phyloP scores from a whole-genome alignment of 1,140 invertebrate genomes.

The Kradibia gibbosae region DNA sequence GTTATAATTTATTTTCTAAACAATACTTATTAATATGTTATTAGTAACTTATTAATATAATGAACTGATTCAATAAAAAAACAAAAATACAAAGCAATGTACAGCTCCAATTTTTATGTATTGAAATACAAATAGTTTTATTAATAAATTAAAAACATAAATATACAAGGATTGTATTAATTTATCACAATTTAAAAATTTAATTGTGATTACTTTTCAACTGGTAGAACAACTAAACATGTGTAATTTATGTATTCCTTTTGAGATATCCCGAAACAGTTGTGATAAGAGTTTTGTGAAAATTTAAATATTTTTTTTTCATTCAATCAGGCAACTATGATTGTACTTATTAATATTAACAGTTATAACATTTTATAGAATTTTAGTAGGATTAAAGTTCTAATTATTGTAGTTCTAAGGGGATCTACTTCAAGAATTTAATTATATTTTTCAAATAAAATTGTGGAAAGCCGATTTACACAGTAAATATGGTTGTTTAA shows the following conservation, averaged over 20 bases:
- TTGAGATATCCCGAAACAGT: no score
- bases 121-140: no score
- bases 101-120: no score
- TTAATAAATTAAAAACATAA: no score
- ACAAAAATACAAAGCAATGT: no score
- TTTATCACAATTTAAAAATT: not conserved
- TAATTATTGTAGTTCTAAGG: not conserved
- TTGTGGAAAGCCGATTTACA: no score
- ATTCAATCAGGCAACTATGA: constrained; percentile 16
- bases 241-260: no score
- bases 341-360: not conserved
- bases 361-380: not conserved
- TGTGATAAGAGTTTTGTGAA: constrained; percentile 48
- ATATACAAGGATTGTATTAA: constrained; percentile 6
- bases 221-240: constrained; percentile 27
- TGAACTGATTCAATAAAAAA: no score
- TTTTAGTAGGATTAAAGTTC: not conserved
- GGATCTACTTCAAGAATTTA: not conserved
- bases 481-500: no score
- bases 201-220: not conserved
- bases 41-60: no score
- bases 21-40: no score
- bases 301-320: constrained; percentile 25
- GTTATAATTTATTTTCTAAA: not conserved
- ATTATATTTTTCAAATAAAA: no score